phyloP scores from a whole-genome alignment of 37 sponge, comb jelly and placozoan genomes.

The Halisarca cf. caerulea region DNA sequence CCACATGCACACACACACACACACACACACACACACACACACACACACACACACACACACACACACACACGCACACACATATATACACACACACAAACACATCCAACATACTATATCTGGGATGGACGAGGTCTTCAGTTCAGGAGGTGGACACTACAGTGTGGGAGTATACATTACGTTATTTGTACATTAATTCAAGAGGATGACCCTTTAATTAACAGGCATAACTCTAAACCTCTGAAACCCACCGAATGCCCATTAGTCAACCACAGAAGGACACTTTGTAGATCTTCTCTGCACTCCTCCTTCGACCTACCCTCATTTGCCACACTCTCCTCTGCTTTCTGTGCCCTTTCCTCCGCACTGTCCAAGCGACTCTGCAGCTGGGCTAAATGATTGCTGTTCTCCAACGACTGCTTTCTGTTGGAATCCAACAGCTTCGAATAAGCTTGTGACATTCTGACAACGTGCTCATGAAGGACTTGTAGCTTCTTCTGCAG shows the following conservation, averaged over 20 bases:
- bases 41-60: too few species aligned
- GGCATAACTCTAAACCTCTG: background rate
- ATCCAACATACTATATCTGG: background rate
- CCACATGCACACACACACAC: too few species aligned
- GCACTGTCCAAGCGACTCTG: background rate
- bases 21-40: too few species aligned
- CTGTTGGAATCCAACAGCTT: background rate
- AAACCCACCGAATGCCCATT: background rate
- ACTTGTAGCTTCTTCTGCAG: background rate
- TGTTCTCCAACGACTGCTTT: background rate
- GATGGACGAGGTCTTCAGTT: background rate
- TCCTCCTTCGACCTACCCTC: background rate
- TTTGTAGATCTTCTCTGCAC: background rate
- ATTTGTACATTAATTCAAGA: background rate
- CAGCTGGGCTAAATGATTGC: too few species aligned
- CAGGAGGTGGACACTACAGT: background rate
- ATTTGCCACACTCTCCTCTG: background rate
- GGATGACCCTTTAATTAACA: conserved; percentile 4
- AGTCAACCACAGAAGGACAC: background rate
- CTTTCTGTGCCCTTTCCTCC: background rate
- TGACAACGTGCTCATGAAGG: background rate
- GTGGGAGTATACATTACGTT: background rate
- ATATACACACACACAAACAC: too few species aligned
- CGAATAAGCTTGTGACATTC: conserved; percentile 1
- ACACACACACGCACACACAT: too few species aligned